A percentile compares a stretch with the other conserved stretches of the same genome.
These are phyloP conservation scores for Parnassius apollo DNA, from an alignment of 2,888 invertebrate species.

Conservation along the genomic window DNA sequence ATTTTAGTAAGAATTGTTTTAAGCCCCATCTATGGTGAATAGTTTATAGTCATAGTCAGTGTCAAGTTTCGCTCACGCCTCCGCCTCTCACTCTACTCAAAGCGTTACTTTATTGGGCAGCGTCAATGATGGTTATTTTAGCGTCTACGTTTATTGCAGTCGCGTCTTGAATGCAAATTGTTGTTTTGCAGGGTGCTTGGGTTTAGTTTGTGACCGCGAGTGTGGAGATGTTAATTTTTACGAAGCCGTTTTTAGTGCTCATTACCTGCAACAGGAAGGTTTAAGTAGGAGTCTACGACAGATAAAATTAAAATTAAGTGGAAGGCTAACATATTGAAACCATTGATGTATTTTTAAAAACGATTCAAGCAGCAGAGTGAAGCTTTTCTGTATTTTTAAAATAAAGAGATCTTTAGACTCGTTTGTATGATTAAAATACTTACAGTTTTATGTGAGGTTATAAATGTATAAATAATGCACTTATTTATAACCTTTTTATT, in stretches of 20 bases:
- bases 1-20: too few species aligned
- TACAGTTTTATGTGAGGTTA: too few species aligned
- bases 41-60: too few species aligned
- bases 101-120: not conserved
- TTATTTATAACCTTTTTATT: too few species aligned
- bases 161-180: constrained; percentile 15
- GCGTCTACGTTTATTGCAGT: constrained; percentile 13
- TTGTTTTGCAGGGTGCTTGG: constrained; percentile 11
- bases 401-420: too few species aligned
- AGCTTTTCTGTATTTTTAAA: too few species aligned
- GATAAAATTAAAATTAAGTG: constrained; percentile 6
- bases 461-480: too few species aligned
- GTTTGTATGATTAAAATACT: too few species aligned
- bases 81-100: constrained; percentile 1
- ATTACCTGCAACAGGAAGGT: constrained; percentile 6
- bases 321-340: too few species aligned
- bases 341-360: constrained; percentile 9
- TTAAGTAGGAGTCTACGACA: not conserved
- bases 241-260: constrained; percentile 15
- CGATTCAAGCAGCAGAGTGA: not conserved
- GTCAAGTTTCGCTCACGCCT: not conserved
- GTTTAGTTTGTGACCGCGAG: constrained; percentile 7
- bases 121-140: constrained; percentile 18
- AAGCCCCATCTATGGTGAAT: too few species aligned
- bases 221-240: constrained; percentile 21